These are phyloP conservation scores for Melipona beecheii DNA, from an alignment of 2,888 invertebrate species.

Conservation along the genomic window DNA sequence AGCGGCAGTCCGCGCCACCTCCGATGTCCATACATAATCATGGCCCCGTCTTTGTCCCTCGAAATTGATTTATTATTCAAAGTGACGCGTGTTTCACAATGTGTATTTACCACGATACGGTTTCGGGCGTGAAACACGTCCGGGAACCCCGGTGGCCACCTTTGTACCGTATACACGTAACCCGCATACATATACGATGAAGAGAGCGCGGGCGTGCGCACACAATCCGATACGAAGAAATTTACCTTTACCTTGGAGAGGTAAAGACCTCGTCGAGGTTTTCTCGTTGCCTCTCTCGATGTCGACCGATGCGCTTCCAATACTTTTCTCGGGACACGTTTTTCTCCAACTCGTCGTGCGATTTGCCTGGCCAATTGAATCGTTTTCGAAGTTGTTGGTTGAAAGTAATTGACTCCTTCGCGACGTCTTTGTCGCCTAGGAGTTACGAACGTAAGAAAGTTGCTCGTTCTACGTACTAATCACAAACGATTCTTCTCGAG, in stretches of 20 bases:
- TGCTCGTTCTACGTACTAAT: not conserved
- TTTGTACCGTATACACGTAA: constrained; percentile 62
- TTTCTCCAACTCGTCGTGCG: not conserved
- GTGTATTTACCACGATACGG: constrained; percentile 82
- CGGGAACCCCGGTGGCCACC: constrained; percentile 56
- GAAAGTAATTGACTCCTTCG: not conserved
- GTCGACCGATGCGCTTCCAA: constrained; percentile 21
- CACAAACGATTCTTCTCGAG: not conserved
- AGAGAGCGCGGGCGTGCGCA: not conserved
- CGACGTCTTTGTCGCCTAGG: not conserved
- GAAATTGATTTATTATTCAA: constrained; percentile 84
- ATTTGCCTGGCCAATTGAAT: not conserved
- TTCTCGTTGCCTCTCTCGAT: constrained; percentile 22
- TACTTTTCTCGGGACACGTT: constrained; percentile 10
- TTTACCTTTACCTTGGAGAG: constrained; percentile 46
- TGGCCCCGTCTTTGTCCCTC: constrained; percentile 83
- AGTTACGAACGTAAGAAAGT: not conserved
- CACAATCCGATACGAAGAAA: constrained; percentile 40
- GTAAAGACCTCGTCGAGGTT: constrained; percentile 18
- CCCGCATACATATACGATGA: constrained; percentile 54
- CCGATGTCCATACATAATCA: constrained; percentile 83
- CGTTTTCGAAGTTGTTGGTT: not conserved
- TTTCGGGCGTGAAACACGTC: constrained; percentile 72
- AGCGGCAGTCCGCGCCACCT: constrained; percentile 69
- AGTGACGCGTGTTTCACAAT: constrained; percentile 84